Evolutionary conservation across 2,113 vertebrate genomes (phyloP).

Genomic region (Hucho hucho): DNA sequence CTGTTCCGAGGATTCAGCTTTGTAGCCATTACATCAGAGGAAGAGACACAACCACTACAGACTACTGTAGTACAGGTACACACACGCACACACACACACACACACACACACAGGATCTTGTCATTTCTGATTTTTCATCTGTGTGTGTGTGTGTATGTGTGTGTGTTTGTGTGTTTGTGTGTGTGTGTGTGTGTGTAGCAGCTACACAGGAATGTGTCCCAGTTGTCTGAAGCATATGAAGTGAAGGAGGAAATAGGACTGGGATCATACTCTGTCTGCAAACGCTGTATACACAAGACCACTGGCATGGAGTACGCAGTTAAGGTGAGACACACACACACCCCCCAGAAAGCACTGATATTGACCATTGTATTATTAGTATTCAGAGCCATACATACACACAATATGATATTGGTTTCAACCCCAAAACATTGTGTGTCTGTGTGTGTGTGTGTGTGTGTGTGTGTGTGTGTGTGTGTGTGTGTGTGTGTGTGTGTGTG

Average conservation of each 20-base stretch:
- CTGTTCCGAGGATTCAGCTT: constrained; percentile 98
- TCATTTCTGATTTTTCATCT: no score
- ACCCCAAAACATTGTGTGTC: not conserved
- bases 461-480: no score
- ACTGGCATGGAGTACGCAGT: constrained; percentile 95
- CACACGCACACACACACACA: constrained; percentile 22
- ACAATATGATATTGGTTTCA: no score
- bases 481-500: no score
- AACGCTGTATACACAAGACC: constrained; percentile 89
- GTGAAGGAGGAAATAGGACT: constrained; percentile 96
- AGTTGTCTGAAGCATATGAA: constrained; percentile 92
- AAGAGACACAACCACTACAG: constrained; percentile 85
- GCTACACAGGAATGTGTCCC: constrained; percentile 87
- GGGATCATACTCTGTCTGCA: constrained; percentile 95
- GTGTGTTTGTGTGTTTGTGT: no score
- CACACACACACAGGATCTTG: not conserved
- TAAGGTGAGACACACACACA: constrained; percentile 76
- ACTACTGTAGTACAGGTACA: constrained; percentile 59
- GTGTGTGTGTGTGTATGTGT: no score
- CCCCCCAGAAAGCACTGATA: no score
- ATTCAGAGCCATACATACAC: no score
- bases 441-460: not conserved
- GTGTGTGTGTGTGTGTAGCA: constrained; percentile 65
- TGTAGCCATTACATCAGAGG: constrained; percentile 90
- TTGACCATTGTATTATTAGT: no score